Base-by-base conservation (phyloP, 2,113 vertebrate species). In the Neogale vison region DNA sequence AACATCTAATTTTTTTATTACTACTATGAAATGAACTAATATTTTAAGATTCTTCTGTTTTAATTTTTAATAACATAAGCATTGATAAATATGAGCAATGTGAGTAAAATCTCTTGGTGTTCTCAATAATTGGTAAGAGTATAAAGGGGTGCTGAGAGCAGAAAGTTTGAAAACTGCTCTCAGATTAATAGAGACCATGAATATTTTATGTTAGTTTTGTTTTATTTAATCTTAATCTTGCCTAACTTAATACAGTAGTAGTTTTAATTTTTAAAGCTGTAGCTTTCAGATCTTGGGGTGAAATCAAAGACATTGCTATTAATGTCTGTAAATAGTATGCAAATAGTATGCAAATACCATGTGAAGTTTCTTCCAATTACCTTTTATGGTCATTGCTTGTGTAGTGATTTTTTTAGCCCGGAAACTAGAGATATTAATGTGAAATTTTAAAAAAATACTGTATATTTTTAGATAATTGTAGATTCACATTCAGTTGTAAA, bases 111-210 rank as follows among this genome's bases (percentile, higher is more conserved):
- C 36, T 87, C 10, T 47, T 47, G 29, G 29, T 42, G 47, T 87
- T 80, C 61, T 80, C 34, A n/a, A 11, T 47, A 77, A 86, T 77
- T 88, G 79, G 9, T 86, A 95, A 74, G 67, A 74, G 21, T 36
- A 14, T 45, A 31, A 84, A 74, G 36, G 29, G 21, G 20, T 85
- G 31, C 26, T 31, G 36, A 67, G 15, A 67, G 15, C 45, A 67
- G n/a, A 76, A 90, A 47, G 59, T 90, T 45, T 57, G 87, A 84
- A 81, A 77, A n/a, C 17, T 90, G 31, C 72, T 95, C 36, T 95
- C n/a, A 65, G 36, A 85, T 85, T 67, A 84, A 84, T 39, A 57
- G 45, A 90, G 7, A 84, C 45, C 26, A 52, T 45, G 42, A 89
- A 34, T 82, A 21, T 21, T 65, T 82, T 82, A 83, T 2, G n/a